These are phyloP conservation scores for Peromyscus leucopus DNA, from an alignment of 2,113 vertebrate species.

Conservation along the genomic window DNA sequence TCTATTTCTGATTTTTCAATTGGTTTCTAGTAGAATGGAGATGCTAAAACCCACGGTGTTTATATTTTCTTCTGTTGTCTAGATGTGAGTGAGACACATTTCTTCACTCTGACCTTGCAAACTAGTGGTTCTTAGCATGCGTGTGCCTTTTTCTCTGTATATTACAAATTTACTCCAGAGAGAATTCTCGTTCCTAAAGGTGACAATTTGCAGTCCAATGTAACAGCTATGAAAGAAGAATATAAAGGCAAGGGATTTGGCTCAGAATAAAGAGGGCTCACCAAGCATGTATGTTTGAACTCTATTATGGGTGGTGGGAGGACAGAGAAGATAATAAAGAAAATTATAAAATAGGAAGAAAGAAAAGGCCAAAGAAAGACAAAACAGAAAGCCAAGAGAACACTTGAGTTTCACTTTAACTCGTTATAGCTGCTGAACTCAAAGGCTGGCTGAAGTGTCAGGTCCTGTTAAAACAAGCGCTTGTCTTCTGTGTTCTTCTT, in stretches of 20 bases:
- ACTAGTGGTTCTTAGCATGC: not conserved
- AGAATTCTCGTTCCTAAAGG: constrained; percentile 51
- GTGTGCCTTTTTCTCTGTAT: not conserved
- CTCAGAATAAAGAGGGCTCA: not conserved
- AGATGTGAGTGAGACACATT: constrained; percentile 14
- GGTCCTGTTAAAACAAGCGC: not conserved
- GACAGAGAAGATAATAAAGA: not conserved
- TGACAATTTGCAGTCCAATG: not conserved
- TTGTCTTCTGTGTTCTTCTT: not conserved
- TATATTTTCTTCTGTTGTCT: not conserved
- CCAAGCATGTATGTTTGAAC: too few relatives aligned
- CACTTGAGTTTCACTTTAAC: not conserved
- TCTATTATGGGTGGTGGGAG: not conserved
- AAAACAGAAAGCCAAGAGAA: not conserved
- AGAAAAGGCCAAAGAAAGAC: not conserved
- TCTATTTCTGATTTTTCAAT: constrained; percentile 3
- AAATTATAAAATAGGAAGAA: not conserved
- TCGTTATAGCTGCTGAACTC: constrained; percentile 5
- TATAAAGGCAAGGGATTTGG: too few relatives aligned
- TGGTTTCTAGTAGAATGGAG: not conserved
- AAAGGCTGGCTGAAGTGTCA: not conserved
- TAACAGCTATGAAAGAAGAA: not conserved
- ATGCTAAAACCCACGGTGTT: not conserved
- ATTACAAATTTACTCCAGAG: constrained; percentile 27
- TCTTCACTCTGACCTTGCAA: constrained; percentile 35